These are phyloP conservation scores for Muricea muricata DNA, from an alignment of 92 coral and sea anemone species.

Conservation along the genomic window DNA sequence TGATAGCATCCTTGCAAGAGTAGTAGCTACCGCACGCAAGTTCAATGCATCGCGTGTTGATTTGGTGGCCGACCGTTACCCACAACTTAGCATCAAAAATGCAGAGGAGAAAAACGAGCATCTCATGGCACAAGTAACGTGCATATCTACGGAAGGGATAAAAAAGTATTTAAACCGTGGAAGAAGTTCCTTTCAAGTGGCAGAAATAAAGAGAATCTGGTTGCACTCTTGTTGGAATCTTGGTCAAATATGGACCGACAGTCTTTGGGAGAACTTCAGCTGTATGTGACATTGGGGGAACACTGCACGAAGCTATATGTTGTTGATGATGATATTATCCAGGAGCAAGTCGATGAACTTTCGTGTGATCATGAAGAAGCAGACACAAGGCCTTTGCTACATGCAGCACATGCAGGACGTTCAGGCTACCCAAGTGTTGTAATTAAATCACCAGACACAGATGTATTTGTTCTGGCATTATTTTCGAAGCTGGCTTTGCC, in stretches of 20 bases:
- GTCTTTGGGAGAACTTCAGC: conserved; percentile 7
- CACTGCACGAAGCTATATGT: conserved; percentile 12
- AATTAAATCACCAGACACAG: conserved; percentile 31
- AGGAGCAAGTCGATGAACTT: conserved; percentile 2
- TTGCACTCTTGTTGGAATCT: conserved; percentile 26
- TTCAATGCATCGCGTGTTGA: conserved; percentile 58
- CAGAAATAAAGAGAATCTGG: conserved; percentile 40
- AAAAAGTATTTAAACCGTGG: conserved; percentile 42
- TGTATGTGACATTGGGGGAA: conserved; percentile 12
- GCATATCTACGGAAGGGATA: conserved; percentile 26
- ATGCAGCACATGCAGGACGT: conserved; percentile 39
- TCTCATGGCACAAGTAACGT: conserved; percentile 25
- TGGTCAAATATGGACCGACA: conserved; percentile 21
- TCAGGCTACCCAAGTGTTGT: conserved; percentile 25
- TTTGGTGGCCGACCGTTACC: conserved; percentile 66
- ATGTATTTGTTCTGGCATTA: conserved; percentile 30
- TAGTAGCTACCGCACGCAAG: conserved; percentile 34
- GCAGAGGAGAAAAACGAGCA: conserved; percentile 46
- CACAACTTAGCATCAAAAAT: conserved; percentile 26
- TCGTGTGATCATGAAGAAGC: conserved; percentile 40
- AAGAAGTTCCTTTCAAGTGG: conserved; percentile 39
- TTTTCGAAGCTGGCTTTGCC: conserved; percentile 24
- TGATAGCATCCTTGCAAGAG: conserved; percentile 22
- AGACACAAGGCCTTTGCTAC: conserved; percentile 30
- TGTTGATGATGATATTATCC: conserved; percentile 11